phyloP scores from a whole-genome alignment of 2,113 vertebrate species.

The Opisthocomus hoazin region DNA sequence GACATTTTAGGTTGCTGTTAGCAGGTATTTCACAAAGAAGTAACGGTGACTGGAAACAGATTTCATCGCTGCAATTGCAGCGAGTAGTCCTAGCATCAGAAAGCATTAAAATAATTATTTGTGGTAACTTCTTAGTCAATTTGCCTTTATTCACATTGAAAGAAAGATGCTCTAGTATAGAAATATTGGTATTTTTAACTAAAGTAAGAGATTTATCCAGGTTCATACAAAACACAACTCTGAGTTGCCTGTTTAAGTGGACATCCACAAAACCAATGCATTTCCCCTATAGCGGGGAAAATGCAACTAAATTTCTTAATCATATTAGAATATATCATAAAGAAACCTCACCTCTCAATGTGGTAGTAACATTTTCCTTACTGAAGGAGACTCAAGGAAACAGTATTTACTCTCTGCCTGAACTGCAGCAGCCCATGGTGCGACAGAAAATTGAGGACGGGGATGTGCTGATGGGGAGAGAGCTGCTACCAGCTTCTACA shows the following conservation, averaged over 20 bases:
- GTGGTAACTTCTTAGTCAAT: background rate
- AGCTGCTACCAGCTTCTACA: background rate
- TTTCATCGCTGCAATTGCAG: background rate
- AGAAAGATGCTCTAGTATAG: background rate
- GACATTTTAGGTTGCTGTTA: background rate
- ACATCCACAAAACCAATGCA: background rate
- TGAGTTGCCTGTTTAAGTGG: background rate
- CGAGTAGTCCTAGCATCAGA: background rate
- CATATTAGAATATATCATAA: background rate
- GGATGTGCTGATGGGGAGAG: background rate
- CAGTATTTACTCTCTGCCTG: background rate
- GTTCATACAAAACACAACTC: background rate
- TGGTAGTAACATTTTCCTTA: background rate
- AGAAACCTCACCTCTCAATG: background rate
- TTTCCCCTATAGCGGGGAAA: background rate
- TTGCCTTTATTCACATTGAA: background rate
- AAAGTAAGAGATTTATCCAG: background rate
- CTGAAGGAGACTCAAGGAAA: background rate
- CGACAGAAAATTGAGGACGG: rapidly evolving
- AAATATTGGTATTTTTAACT: background rate
- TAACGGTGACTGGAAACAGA: background rate
- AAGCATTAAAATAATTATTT: background rate
- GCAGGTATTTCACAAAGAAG: background rate
- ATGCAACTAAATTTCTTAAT: background rate
- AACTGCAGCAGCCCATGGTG: background rate